These are phyloP conservation scores for Himalopsyche phryganea DNA, from an alignment of 1,140 invertebrate genomes.

Conservation along the genomic window DNA sequence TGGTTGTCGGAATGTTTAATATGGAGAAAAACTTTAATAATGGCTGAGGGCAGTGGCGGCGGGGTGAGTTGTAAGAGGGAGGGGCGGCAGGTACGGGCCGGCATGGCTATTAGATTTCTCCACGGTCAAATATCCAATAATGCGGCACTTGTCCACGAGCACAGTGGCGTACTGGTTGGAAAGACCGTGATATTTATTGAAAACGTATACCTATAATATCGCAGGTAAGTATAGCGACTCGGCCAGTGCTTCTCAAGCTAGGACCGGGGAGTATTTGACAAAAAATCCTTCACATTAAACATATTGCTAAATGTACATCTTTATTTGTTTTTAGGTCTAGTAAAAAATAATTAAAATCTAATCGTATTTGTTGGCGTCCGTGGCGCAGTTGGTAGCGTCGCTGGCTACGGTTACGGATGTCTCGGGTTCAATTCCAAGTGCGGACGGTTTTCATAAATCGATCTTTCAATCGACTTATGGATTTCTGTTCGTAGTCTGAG, in stretches of 20 bases:
- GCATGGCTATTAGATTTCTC: constrained; percentile 35
- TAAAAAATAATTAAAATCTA: no score
- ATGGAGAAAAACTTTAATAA: constrained; percentile 36
- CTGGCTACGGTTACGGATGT: no score
- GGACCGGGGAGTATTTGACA: neutral
- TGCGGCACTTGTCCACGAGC: constrained; percentile 29
- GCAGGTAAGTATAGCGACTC: neutral
- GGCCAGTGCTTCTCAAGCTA: no score
- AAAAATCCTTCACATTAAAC: neutral
- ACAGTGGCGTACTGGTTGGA: constrained; percentile 2
- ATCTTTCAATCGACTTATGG: no score
- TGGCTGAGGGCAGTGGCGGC: constrained; percentile 5
- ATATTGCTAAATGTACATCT: no score
- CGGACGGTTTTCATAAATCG: no score
- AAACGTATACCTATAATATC: neutral
- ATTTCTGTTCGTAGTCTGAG: no score
- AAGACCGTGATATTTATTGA: neutral
- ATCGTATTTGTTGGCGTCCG: no score
- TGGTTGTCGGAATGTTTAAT: constrained; percentile 34
- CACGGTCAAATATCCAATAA: constrained; percentile 36
- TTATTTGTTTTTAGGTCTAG: no score
- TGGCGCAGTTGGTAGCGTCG: no score
- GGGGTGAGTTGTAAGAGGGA: neutral
- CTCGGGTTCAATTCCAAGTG: no score
- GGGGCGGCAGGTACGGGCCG: constrained; percentile 20